Evolutionary conservation across 2,113 vertebrate species (phyloP), one percentile per base, ranked within the genome.

Genomic region (Passer domesticus): DNA sequence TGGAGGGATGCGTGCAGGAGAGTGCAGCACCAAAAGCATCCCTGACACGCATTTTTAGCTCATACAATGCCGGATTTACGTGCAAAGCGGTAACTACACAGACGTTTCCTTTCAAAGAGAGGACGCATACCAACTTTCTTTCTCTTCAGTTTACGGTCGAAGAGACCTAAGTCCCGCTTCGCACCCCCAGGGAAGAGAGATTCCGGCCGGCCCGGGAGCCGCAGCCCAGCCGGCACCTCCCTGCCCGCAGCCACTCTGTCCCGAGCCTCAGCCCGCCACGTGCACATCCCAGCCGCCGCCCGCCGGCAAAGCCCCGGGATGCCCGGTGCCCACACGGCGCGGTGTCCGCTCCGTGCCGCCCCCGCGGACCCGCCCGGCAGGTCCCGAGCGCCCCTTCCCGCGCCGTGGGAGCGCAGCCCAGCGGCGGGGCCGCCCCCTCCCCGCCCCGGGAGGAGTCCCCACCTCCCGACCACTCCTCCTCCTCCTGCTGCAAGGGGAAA

Each of bases 401-500:
- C 6, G 21, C 52, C 37, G 19, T 5, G 67, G 20, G 43, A 63
- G 55, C 43, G 13, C 33, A 4, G 33, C 58, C 80, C 67, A 44
- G 37, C 31, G 44, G 15, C 39, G 24, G 59, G 5, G 41, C 68
- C 79, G 33, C 58, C 88, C 63, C 47, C 28, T 87, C 24, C 83
- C 94, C 87, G 74, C 91, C 79, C 91, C 33, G 15, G 55, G 76
- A 70, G 24, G 86, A 81, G 83, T 84, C 73, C 89, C 84, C 69
- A 73, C 78, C 90, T 41, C 86, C 74, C 46, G 49, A 44, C 90
- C 82, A 83, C 94, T 80, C 70, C 92, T 86, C 75, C 90, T 93
- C 82, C 87, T 41, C 46, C 87, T 68, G 87, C 94, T 86, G 88
- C 37, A 81, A 92, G 88, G 90, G 90, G 96, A 97, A 97, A 95